A percentile compares a stretch with the other conserved stretches of the same genome.
Evolutionary conservation across 2,888 invertebrate species (phyloP).

Genomic region (Leptopilina syphax): DNA sequence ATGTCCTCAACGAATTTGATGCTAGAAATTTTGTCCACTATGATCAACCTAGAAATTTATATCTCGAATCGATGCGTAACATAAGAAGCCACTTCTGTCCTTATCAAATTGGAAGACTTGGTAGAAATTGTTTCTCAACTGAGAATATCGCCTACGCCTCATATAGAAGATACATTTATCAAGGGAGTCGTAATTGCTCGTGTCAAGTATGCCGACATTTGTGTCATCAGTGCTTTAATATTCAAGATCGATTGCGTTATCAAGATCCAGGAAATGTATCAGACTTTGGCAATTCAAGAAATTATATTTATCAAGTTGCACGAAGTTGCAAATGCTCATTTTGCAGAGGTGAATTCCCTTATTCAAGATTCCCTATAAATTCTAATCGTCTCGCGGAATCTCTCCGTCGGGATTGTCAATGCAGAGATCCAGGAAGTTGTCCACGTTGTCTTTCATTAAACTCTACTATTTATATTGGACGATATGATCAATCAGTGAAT

Average conservation of each 20-base stretch:
- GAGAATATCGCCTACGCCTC: slow-evolving; percentile 71
- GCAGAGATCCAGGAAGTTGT: slow-evolving; percentile 65
- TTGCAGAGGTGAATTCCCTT: slow-evolving; percentile 69
- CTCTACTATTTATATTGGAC: slow-evolving; percentile 69
- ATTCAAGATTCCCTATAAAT: slow-evolving; percentile 64
- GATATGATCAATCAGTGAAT: slow-evolving; percentile 67
- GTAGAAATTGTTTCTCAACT: slow-evolving; percentile 73
- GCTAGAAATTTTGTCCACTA: slow-evolving; percentile 60
- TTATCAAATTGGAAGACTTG: slow-evolving; percentile 65
- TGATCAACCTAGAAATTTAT: slow-evolving; percentile 65
- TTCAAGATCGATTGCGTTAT: slow-evolving; percentile 68
- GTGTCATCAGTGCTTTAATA: slow-evolving; percentile 69
- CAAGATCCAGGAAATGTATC: slow-evolving; percentile 57
- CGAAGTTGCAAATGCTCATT: slow-evolving; percentile 69
- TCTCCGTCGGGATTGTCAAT: slow-evolving; percentile 66
- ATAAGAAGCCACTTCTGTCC: slow-evolving; percentile 65
- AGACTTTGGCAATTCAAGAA: slow-evolving; percentile 61
- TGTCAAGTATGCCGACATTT: slow-evolving; percentile 69
- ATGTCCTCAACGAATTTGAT: slow-evolving; percentile 62
- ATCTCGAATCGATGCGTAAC: slow-evolving; percentile 60
- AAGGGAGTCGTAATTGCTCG: slow-evolving; percentile 66
- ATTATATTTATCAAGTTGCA: slow-evolving; percentile 71
- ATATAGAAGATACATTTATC: slow-evolving; percentile 65
- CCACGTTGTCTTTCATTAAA: slow-evolving; percentile 65
- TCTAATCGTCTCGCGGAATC: slow-evolving; percentile 63